phyloP scores from a whole-genome alignment of 2,797 vertebrate genomes.

The Amphiprion clarkii region DNA sequence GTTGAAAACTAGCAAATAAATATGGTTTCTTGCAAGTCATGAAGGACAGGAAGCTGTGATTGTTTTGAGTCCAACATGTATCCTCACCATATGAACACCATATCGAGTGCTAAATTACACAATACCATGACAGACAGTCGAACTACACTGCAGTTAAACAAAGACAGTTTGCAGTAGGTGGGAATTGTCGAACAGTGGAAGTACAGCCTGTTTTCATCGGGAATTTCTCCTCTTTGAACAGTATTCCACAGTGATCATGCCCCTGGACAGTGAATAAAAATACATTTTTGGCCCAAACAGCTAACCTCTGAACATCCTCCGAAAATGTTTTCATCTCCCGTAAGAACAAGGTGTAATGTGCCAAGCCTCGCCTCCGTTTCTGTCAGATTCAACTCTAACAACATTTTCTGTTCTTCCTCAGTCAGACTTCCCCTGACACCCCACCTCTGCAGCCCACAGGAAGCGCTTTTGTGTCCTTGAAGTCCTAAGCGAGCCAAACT shows the following conservation, averaged over 20 bases:
- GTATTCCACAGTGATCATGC: not conserved
- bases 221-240: not conserved
- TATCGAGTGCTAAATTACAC: too few relatives aligned
- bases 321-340: constrained; percentile 9
- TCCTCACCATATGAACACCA: too few relatives aligned
- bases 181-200: too few relatives aligned
- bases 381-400: constrained; percentile 17
- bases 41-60: too few relatives aligned
- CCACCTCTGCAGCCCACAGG: constrained; percentile 20
- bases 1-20: too few relatives aligned
- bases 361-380: not conserved
- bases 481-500: constrained; percentile 56
- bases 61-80: too few relatives aligned
- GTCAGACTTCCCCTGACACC: constrained; percentile 5
- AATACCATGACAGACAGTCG: too few relatives aligned
- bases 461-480: constrained; percentile 72
- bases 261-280: not conserved
- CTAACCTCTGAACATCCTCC: not conserved
- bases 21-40: too few relatives aligned
- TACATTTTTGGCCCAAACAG: not conserved
- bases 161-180: too few relatives aligned
- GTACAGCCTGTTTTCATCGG: too few relatives aligned
- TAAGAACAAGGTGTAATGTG: constrained; percentile 10
- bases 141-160: too few relatives aligned
- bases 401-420: constrained; percentile 8